Base-by-base conservation (phyloP, 2,113 vertebrate species). In the Onychostoma macrolepis region DNA sequence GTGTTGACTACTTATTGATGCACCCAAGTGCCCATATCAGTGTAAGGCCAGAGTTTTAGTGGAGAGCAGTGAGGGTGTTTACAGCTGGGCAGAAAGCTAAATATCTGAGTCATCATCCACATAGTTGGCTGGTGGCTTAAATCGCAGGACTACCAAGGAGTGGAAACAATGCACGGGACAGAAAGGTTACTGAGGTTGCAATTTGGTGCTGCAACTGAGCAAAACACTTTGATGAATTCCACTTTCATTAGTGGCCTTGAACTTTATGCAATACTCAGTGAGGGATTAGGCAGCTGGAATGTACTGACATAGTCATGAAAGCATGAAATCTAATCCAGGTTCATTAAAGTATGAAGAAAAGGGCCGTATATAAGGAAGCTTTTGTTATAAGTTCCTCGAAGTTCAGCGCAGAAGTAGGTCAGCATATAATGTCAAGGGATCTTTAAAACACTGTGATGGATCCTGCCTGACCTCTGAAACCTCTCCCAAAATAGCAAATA, bases 401-500 rank as follows among this genome's bases (percentile, higher is more conserved):
- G 63, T 83, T 83, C 28, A 83, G 28, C 19, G 9, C 80, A 81
- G 80, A 43, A 83, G 61, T 50, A 71, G 38, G 38, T 28, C 28
- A 83, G 9, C 2, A 19, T 71, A 48, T 83, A 83, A 83, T 83
- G 63, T 83, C 80, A 71, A 48, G 28, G 26, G 80, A 71, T 50
- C 80, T 81, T 81, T 81, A 81, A 81, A 65, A 65, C 38, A n/a
- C 2, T 67, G 15, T 81, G 80, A 81, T 67, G 58, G 79, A 81
- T 81, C 13, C 36, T 28, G 38, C 6, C 36, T 61, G 77, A 80
- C 76, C 77, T 53, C 63, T 56, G 43, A 58, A 72, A 80, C 67
- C 21, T 21, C 2, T 53, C 74, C 85, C 85, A 80, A 86, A 86
- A 86, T 58, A 86, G 85, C 67, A 81, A 50, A 30, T 28, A 33